phyloP scores from a whole-genome alignment of 2,888 invertebrate genomes.

The Pomacea canaliculata region DNA sequence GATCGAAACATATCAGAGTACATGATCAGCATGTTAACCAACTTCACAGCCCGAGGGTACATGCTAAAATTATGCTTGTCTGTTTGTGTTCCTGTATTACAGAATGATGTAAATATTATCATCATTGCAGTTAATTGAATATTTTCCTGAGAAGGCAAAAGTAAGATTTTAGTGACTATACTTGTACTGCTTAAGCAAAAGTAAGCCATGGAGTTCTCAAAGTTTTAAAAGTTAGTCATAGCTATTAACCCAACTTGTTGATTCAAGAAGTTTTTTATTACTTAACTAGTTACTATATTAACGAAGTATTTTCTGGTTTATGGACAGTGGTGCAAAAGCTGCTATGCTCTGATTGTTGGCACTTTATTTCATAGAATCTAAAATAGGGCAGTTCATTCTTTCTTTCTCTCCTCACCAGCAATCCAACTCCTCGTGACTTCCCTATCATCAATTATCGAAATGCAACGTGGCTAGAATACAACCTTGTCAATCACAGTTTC shows the following conservation, averaged over 20 bases:
- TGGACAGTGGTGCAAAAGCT: no score
- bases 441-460: conserved; percentile 49
- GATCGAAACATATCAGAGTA: conserved; percentile 72
- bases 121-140: background rate
- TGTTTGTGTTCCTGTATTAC: background rate
- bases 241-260: no score
- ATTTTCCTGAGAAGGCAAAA: background rate
- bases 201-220: no score
- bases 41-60: conserved; percentile 71
- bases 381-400: no score
- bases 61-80: conserved; percentile 19
- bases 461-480: conserved; percentile 65
- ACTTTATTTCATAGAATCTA: no score
- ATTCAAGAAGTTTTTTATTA: no score
- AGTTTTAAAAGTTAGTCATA: no score
- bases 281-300: no score
- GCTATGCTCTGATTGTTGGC: no score
- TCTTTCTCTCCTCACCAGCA: conserved; percentile 38
- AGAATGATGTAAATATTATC: background rate
- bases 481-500: conserved; percentile 65
- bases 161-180: no score
- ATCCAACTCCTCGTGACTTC: conserved; percentile 60
- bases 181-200: no score
- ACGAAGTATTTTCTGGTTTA: no score
- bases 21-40: conserved; percentile 71